These are phyloP conservation scores for Drosophila borealis DNA, from an alignment of 2,888 invertebrate genomes.

Conservation along the genomic window DNA sequence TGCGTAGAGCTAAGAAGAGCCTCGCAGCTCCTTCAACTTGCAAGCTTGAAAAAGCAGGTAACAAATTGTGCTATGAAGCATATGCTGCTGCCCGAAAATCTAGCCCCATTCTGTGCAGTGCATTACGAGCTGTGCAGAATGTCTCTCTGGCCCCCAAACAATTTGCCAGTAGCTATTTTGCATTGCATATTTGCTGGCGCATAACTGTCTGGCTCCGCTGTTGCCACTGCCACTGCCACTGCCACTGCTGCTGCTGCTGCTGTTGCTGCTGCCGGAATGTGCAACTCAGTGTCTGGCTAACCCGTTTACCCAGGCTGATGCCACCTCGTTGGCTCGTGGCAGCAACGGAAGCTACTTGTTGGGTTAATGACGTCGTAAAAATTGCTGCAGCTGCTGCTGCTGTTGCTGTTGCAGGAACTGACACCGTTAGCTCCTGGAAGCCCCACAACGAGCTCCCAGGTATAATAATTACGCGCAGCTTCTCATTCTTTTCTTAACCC, in stretches of 20 bases:
- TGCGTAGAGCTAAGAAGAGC: no score
- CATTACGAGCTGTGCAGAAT: slow-evolving; percentile 46
- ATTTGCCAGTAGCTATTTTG: slow-evolving; percentile 61
- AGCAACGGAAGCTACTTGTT: slow-evolving; percentile 67
- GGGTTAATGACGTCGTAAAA: slow-evolving; percentile 74
- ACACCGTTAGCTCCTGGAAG: slow-evolving; percentile 42
- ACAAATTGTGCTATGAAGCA: slow-evolving; percentile 10
- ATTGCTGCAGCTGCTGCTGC: slow-evolving; percentile 50
- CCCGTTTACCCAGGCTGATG: slow-evolving; percentile 46
- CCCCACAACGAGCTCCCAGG: slow-evolving; percentile 22
- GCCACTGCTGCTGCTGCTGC: slow-evolving; percentile 8
- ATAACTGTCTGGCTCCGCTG: slow-evolving; percentile 46
- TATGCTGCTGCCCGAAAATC: slow-evolving; percentile 17
- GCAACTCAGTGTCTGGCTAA: slow-evolving; percentile 49
- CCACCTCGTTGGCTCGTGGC: slow-evolving; percentile 29
- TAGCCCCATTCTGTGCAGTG: slow-evolving; percentile 29
- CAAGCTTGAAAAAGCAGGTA: slow-evolving; percentile 20
- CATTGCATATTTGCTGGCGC: slow-evolving; percentile 69
- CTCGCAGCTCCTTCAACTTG: slow-evolving; percentile 14
- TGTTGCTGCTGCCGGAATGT: slow-evolving; percentile 39
- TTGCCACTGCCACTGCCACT: slow-evolving; percentile 21
- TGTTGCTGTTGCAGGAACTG: slow-evolving; percentile 41
- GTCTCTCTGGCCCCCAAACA: slow-evolving; percentile 52
- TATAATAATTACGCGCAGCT: slow-evolving; percentile 48
- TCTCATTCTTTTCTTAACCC: slow-evolving; percentile 1